Percentiles rank a stretch among this genome's conserved stretches.
Conservation (phyloP, 2,113 vertebrate species). For the Serinus canaria region DNA sequence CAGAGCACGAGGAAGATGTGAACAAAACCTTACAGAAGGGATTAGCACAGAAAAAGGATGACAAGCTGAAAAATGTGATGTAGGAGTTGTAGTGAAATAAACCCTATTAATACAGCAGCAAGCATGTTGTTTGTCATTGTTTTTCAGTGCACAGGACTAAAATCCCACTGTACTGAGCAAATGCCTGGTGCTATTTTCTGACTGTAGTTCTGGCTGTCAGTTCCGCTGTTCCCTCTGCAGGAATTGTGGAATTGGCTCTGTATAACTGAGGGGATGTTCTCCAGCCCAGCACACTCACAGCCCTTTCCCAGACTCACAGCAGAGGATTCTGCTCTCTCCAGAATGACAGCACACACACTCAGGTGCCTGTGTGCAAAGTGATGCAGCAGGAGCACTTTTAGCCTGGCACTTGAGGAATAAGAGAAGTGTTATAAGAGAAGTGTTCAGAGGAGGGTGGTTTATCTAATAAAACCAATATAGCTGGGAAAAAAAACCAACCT, state of each 20-base stretch:
- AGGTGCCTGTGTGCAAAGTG: background rate
- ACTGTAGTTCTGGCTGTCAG: background rate
- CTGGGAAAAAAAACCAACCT: background rate
- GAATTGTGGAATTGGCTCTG: background rate
- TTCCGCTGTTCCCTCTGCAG: background rate
- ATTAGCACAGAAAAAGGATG: background rate
- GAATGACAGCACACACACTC: background rate
- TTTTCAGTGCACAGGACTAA: background rate
- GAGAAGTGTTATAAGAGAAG: background rate
- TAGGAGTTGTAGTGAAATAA: background rate
- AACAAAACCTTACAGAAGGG: background rate
- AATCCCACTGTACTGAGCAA: background rate
- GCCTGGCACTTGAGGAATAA: background rate
- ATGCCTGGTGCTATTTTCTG: background rate
- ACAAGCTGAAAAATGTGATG: background rate
- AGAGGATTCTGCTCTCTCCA: background rate
- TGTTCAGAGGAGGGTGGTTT: background rate
- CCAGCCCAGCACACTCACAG: rapidly evolving
- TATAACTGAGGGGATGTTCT: background rate
- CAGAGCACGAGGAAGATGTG: background rate
- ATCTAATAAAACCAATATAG: background rate
- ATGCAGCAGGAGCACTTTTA: background rate
- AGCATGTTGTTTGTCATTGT: background rate
- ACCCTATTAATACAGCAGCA: background rate
- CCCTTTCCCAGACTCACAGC: background rate